Evolutionary conservation across 2,888 invertebrate species (phyloP).

Genomic region (Caenorhabditis sp.): DNA sequence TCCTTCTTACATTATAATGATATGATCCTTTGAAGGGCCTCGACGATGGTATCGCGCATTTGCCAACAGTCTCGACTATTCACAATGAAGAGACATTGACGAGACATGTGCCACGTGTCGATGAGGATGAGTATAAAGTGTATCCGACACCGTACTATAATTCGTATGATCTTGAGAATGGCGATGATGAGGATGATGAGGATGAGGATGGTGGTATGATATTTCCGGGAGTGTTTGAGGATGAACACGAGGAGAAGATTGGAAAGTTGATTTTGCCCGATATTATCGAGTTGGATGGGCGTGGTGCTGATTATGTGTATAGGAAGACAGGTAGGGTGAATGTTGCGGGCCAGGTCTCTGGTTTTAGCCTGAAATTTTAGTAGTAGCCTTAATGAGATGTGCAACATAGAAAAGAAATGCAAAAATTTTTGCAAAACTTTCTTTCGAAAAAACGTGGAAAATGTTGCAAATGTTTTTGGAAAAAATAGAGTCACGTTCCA

Average conservation of each 20-base stretch:
- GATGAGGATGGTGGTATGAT: not conserved
- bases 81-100: not conserved
- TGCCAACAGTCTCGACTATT: constrained; percentile 10
- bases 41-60: constrained; percentile 23
- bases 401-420: too few species aligned
- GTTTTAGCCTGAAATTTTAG: too few species aligned
- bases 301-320: constrained; percentile 42
- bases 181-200: not conserved
- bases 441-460: too few species aligned
- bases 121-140: too few species aligned
- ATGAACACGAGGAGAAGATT: constrained; percentile 43
- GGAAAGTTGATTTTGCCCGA: constrained; percentile 59
- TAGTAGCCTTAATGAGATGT: too few species aligned
- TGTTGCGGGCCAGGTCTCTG: not conserved
- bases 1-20: too few species aligned
- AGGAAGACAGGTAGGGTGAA: constrained; percentile 5
- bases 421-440: too few species aligned
- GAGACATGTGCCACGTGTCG: not conserved
- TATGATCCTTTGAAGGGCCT: constrained; percentile 8
- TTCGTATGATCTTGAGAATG: too few species aligned
- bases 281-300: constrained; percentile 50
- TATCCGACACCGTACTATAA: not conserved
- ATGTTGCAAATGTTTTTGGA: too few species aligned
- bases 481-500: too few species aligned
- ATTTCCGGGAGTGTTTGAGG: constrained; percentile 40